phyloP scores from a whole-genome alignment of 2,888 invertebrate species.

The Anthophora plumipes region DNA sequence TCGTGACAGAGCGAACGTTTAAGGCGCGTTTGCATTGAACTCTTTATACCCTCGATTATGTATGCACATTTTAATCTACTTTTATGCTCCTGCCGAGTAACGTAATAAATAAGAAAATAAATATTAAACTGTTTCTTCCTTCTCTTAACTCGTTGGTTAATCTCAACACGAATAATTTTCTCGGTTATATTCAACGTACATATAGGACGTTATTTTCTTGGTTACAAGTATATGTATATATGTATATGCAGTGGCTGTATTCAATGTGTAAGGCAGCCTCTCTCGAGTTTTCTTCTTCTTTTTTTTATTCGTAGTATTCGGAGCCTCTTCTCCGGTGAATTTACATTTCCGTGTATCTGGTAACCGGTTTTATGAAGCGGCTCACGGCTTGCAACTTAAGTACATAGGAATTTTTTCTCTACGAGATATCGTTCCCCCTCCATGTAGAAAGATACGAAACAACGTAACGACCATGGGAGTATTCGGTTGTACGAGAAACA shows the following conservation, averaged over 20 bases:
- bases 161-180: background rate
- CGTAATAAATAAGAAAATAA: background rate
- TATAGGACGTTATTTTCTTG: constrained; percentile 13
- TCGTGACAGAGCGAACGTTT: background rate
- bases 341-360: constrained; percentile 64
- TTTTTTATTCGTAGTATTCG: constrained; percentile 35
- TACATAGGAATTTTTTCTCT: constrained; percentile 48
- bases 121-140: too few relatives aligned
- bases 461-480: constrained; percentile 12
- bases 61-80: background rate
- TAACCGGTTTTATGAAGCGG: constrained; percentile 63
- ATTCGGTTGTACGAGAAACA: background rate
- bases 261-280: constrained; percentile 11
- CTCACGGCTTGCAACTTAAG: constrained; percentile 55
- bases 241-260: constrained; percentile 24
- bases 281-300: background rate
- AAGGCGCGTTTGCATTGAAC: background rate
- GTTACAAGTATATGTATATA: constrained; percentile 2
- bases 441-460: constrained; percentile 1
- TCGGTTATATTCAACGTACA: background rate
- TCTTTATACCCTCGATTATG: background rate
- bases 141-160: background rate
- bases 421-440: constrained; percentile 27
- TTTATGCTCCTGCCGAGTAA: background rate
- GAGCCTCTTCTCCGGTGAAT: constrained; percentile 43